Base-by-base conservation (phyloP, 2,113 vertebrate genomes). In the Mesembrinibis cayennensis region DNA sequence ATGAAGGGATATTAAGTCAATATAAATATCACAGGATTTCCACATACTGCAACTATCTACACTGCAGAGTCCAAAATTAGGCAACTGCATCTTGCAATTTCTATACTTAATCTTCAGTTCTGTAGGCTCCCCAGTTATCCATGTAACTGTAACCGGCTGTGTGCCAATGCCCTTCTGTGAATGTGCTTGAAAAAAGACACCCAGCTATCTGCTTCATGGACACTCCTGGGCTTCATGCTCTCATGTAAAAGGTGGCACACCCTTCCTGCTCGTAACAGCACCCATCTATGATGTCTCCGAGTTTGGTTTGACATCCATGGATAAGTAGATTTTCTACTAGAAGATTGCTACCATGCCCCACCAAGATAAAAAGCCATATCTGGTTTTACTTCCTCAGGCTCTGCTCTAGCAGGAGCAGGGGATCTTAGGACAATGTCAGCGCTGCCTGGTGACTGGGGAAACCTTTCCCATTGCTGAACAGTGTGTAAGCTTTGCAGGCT, bases 241-340 rank as follows among this genome's bases (percentile, higher is more conserved):
- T 13, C 12, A 6, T 1, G 7, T 8, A 7, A 5, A 59, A 25
- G 13, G 45, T 40, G 45, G 17, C 18, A 25, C 16, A 3, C 16
- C 67, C 52, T 52, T 80, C 25, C 50, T 86, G 27, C 77, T 52
- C 2, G 0, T 18, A 29, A 27, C 36, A 71, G 44, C 56, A 26
- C 20, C 13, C 17, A 38, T 8, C 45, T 53, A 4, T 8, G 27
- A 42, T 55, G 27, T 16, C 15, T 19, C 10, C 0, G 0, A 53
- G 53, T 44, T 30, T 56, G 36, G 18, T 55, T 26, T 52, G 32
- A 26, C 34, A 56, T 17, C 50, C 42, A 36, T 1, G 10, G 58
- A 17, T 13, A n/a, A 55, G 9, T 2, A 66, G 16, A 30, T 56
- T 62, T 72, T 15, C 18, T 58, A 18, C 32, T 66, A 53, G 40